Conservation (phyloP, 2,888 invertebrate species). For the Chelonus formosanus region DNA sequence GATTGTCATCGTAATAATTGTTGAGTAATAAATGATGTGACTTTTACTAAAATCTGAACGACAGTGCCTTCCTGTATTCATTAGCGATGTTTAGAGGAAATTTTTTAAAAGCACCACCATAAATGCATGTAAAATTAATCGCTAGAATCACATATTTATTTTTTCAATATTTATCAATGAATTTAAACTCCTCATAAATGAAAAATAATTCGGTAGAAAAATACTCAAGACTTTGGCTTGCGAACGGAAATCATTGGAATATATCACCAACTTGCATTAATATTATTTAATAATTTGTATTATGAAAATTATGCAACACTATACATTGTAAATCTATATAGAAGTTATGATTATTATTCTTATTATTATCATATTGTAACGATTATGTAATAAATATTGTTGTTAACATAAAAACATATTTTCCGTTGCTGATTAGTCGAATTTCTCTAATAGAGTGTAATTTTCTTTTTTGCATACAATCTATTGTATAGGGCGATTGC, state of each 20-base stretch:
- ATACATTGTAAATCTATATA: conserved; percentile 63
- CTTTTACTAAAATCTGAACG: too few species aligned
- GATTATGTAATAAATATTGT: conserved; percentile 66
- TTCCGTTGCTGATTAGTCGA: too few species aligned
- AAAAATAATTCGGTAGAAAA: conserved; percentile 20
- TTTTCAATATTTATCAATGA: too few species aligned
- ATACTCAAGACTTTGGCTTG: conserved; percentile 46
- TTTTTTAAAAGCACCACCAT: too few species aligned
- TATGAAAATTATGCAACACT: conserved; percentile 41
- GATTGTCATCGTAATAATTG: too few species aligned
- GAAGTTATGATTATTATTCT: conserved; percentile 63
- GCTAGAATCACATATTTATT: too few species aligned
- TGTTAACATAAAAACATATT: conserved; percentile 60
- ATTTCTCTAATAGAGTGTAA: too few species aligned
- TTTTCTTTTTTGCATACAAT: too few species aligned
- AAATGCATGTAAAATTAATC: too few species aligned
- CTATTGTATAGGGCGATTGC: too few species aligned
- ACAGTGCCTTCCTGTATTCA: conserved; percentile 45
- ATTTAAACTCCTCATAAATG: neutral
- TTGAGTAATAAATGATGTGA: too few species aligned
- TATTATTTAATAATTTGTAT: conserved; percentile 47
- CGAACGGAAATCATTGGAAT: conserved; percentile 51
- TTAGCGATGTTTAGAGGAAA: conserved; percentile 38
- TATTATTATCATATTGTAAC: conserved; percentile 64
- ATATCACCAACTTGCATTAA: conserved; percentile 62